Evolutionary conservation across 2,888 invertebrate species (phyloP).

Genomic region (Disparrhopalites patrizii): DNA sequence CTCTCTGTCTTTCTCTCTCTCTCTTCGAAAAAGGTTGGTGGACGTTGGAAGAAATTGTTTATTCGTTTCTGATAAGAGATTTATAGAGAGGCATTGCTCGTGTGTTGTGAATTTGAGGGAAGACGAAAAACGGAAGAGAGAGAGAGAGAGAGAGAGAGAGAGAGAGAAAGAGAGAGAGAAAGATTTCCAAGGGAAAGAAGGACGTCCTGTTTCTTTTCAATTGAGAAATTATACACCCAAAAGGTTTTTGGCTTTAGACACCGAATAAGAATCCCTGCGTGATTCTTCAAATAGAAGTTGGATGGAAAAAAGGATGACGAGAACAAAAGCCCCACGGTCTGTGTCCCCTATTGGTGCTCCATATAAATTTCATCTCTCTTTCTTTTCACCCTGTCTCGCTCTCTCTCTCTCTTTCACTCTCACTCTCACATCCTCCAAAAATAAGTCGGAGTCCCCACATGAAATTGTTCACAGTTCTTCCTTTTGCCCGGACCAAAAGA

Average conservation of each 20-base stretch:
- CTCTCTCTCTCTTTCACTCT: background rate
- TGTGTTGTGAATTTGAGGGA: background rate
- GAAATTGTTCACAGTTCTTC: conserved; percentile 7
- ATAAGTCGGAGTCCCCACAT: background rate
- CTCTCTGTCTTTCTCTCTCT: background rate
- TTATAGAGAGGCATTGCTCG: background rate
- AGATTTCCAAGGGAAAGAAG: background rate
- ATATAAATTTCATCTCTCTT: conserved; percentile 7
- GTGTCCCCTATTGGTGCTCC: conserved; percentile 15
- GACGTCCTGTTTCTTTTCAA: conserved; percentile 24
- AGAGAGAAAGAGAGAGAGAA: conserved; percentile 4
- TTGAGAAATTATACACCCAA: conserved; percentile 24
- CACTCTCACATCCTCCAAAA: background rate
- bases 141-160: background rate
- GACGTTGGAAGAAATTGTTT: background rate
- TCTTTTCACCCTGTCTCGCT: background rate
- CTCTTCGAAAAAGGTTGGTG: background rate
- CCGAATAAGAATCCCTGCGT: conserved; percentile 27
- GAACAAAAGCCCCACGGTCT: conserved; percentile 6
- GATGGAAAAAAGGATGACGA: conserved; percentile 6
- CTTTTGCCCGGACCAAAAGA: too few species aligned
- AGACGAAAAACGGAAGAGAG: background rate
- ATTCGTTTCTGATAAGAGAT: background rate
- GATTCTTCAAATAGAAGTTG: conserved; percentile 26
- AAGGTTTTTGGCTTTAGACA: conserved; percentile 17